Base-by-base conservation (phyloP, 2,113 vertebrate species). In the Taxidea taxus region DNA sequence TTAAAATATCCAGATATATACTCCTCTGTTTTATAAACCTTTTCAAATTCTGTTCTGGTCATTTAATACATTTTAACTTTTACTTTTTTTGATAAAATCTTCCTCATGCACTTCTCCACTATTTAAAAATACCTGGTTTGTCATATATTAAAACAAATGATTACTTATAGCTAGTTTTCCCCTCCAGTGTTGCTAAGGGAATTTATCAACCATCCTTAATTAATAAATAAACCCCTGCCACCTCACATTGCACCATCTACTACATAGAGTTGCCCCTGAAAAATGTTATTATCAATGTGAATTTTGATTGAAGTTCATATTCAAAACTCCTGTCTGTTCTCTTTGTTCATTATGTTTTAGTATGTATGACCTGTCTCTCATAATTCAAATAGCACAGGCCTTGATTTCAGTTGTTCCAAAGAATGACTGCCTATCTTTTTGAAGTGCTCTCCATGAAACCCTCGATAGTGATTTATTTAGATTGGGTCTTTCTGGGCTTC, bases 1-100 rank as follows among this genome's bases (percentile, higher is more conserved):
- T 91, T 75, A 97, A 90, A 89, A 78, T 90, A 68, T 66, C 29
- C 84, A 70, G 13, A 77, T 94, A 47, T 91, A 47, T 47, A 21
- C 10, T 84, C 7, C 81, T 93, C 39, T 68, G 11, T 91, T 88
- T 77, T 91, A 47, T 77, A 96, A 89, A 34, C 7, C 31, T 70
- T 51, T 94, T 95, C 25, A 95, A 90, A 56, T 87, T 49, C 0
- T 95, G 27, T 81, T 82, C 15, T 86, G 7, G 25, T 18, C 4
- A 54, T n/a, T 88, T 49, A 80, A 90, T 6, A 15, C 25, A 80
- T 68, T 87, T 94, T 90, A 54, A 96, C 39, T 9, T 93, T 82
- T 72, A 77, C 4, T 49, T 92, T 95, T 96, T 89, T 44, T 20
- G 3, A 68, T 58, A 82, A 66, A 93, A 49, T 56, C 39, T 91